Conservation (phyloP, 1,140 invertebrate species). For the Argopecten irradians region DNA sequence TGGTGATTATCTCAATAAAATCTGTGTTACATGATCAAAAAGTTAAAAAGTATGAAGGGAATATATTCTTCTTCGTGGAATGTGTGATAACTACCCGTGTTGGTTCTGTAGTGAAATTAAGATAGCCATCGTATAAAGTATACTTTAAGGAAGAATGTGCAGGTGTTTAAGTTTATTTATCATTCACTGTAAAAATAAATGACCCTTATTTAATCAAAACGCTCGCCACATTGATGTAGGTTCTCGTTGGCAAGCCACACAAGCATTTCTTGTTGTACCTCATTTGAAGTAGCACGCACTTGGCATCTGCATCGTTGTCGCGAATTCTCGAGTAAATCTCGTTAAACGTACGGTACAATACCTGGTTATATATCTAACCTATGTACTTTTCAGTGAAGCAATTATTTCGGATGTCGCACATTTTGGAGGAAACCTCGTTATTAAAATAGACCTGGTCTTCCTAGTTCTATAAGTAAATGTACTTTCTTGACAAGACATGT, state of each 20-base stretch:
- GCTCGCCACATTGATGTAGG: conserved; percentile 14
- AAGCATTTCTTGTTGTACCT: neutral
- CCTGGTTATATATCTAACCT: neutral
- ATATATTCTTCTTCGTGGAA: neutral
- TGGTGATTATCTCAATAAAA: neutral
- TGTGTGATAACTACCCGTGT: neutral
- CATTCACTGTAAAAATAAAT: neutral
- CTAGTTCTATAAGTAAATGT: too few species aligned
- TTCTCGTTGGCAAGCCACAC: neutral
- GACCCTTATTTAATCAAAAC: conserved; percentile 10
- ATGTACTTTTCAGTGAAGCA: neutral
- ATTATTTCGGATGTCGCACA: neutral
- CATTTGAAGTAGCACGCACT: neutral
- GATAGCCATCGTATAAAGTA: neutral
- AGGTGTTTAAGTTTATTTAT: neutral
- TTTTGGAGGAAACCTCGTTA: neutral
- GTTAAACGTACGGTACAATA: neutral
- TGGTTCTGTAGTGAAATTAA: neutral
- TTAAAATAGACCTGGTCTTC: neutral
- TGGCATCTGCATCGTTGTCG: neutral
- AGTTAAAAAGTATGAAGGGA: neutral
- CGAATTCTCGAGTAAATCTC: neutral
- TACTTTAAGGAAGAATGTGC: neutral
- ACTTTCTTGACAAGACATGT: too few species aligned
- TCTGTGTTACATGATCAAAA: neutral